Conservation (phyloP, 2,797 vertebrate genomes). For the Anomalospiza imberbis region DNA sequence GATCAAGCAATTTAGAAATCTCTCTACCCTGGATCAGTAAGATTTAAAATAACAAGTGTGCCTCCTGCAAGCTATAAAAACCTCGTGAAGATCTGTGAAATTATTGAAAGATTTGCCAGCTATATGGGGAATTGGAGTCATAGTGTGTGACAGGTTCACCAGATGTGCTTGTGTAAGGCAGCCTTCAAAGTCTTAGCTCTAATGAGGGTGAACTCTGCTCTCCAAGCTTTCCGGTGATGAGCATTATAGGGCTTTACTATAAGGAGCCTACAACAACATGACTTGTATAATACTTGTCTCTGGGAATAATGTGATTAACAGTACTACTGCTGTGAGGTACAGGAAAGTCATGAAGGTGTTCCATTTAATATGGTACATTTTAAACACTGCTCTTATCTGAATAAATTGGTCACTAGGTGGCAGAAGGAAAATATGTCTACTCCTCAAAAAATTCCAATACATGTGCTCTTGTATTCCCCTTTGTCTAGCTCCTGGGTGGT, state of each 20-base stretch:
- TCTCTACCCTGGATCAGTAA: neutral
- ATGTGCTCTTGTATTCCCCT: neutral
- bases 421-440: slow-evolving; percentile 56
- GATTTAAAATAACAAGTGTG: slow-evolving; percentile 11
- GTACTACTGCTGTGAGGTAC: neutral
- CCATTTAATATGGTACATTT: neutral
- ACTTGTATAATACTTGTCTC: neutral
- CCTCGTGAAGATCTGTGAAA: neutral
- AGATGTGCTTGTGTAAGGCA: neutral
- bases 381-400: neutral
- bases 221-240: neutral
- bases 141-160: slow-evolving; percentile 14
- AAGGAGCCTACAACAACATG: neutral
- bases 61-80: neutral
- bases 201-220: slow-evolving; percentile 36
- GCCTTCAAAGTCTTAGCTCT: slow-evolving; percentile 15
- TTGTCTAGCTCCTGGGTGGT: neutral
- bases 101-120: slow-evolving; percentile 5
- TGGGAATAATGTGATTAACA: slow-evolving; percentile 18
- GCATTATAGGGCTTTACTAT: slow-evolving; percentile 8
- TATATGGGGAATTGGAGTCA: neutral
- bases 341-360: neutral
- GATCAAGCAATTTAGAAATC: slow-evolving; percentile 8
- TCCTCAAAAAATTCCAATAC: neutral
- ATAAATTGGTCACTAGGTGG: slow-evolving; percentile 61